Evolutionary conservation across 1,140 invertebrate genomes (phyloP), one percentile per base, ranked within the genome.

Genomic region (Meteorus sp.): DNA sequence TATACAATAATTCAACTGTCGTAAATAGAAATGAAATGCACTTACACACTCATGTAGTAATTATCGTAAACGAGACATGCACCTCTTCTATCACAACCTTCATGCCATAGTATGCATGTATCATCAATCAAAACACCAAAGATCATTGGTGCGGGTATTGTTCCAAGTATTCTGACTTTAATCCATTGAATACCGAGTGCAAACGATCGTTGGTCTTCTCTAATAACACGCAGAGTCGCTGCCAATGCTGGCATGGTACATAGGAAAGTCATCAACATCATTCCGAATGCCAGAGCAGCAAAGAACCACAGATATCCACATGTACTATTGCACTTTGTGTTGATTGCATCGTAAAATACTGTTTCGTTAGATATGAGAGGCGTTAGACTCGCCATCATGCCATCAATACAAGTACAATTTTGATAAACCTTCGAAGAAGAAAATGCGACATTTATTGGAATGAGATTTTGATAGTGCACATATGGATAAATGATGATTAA

Each of bases 111-210:
- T 29, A 91, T 82, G 70, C 92, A 95, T 0, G 90, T 87, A 19
- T 88, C 83, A 72, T 95, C 92, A 56, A 95, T 94, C 13, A 92
- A 83, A 56, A 86, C 85, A 0, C 92, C 92, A 76, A 94, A 94
- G 53, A 94, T 83, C 54, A 94, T 85, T 0, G 92, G 92, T 11
- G 90, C 89, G 1, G 92, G 92, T 67, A 94, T 93, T 2, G 92
- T 93, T n/a, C 90, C 90, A 71, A 87, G 66, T 39, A 90, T 71
- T 13, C 92, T 82, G 5, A 92, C 88, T 61, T 90, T 87, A 22
- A 94, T 90, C 89, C 92, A 94, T 73, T 95, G 92, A 66, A 94
- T 86, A 0, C 92, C 92, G 23, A 94, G 75, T 1, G 91, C 92
- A 80, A 95, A 92, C 1, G 91, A 90, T 37, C 89, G 83, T 72